Evolutionary conservation across 2,888 invertebrate species (phyloP).

Genomic region (Parthenolecanium corni): DNA sequence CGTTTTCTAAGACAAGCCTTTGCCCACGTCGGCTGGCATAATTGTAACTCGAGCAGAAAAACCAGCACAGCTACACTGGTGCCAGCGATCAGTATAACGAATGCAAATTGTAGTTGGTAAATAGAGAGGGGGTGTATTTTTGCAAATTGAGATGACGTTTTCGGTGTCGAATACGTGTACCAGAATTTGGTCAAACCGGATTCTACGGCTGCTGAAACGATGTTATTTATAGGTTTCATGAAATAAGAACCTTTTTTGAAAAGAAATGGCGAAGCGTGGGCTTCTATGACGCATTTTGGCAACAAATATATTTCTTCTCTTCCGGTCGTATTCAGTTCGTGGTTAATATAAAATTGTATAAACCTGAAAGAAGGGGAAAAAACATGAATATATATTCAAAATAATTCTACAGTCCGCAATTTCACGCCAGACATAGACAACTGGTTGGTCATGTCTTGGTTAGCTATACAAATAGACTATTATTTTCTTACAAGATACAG

Average conservation of each 20-base stretch:
- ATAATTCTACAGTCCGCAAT: neutral
- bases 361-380: constrained; percentile 2
- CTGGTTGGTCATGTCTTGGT: no score
- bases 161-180: constrained; percentile 26
- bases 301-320: constrained; percentile 16
- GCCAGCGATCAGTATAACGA: constrained; percentile 6
- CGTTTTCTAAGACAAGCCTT: no score
- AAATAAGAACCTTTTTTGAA: constrained; percentile 20
- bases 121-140: constrained; percentile 5
- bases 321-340: constrained; percentile 5
- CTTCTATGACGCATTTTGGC: constrained; percentile 24
- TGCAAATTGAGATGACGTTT: neutral
- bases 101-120: constrained; percentile 8
- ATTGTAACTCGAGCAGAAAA: neutral
- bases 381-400: no score
- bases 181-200: constrained; percentile 15
- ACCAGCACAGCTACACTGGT: neutral
- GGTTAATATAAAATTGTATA: constrained; percentile 22
- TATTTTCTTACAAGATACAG: no score
- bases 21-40: no score
- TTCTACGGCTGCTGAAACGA: constrained; percentile 12
- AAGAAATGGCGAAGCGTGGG: constrained; percentile 23
- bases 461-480: no score
- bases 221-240: constrained; percentile 4
- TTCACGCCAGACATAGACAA: neutral